Percentiles rank a stretch among this genome's conserved stretches.
phyloP scores from a whole-genome alignment of 2,113 vertebrate species.

The Otolemur garnettii region DNA sequence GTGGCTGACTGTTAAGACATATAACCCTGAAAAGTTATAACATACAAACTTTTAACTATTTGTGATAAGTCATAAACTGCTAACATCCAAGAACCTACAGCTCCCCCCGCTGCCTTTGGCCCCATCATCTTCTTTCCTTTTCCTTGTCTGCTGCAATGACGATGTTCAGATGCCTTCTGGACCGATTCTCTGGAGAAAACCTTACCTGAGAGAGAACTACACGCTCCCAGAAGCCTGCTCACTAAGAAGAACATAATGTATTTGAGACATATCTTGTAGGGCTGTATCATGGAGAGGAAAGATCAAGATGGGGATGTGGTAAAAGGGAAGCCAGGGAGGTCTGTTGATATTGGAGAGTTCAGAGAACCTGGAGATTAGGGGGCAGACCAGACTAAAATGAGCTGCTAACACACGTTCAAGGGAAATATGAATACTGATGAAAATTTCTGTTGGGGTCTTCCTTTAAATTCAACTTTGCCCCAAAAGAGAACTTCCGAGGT shows the following conservation, averaged over 20 bases:
- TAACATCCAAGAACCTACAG: background rate
- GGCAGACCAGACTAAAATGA: background rate
- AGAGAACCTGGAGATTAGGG: background rate
- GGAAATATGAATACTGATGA: background rate
- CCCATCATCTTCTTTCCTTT: background rate
- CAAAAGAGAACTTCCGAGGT: background rate
- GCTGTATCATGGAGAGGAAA: background rate
- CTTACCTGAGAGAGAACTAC: background rate
- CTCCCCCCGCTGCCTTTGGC: background rate
- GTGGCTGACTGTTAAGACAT: background rate
- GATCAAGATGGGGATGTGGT: background rate
- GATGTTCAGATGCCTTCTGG: background rate
- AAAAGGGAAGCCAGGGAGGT: background rate
- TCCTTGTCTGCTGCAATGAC: background rate
- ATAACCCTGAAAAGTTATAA: background rate
- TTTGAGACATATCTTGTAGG: background rate
- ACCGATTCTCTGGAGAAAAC: background rate
- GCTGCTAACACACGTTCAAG: background rate
- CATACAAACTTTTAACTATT: background rate
- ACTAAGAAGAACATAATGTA: background rate
- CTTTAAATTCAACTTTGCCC: background rate
- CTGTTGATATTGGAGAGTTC: background rate
- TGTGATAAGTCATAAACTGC: background rate
- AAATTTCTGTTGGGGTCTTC: background rate
- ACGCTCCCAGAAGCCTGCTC: background rate